Evolutionary conservation across 2,888 invertebrate species (phyloP), one percentile per base, ranked within the genome.

Genomic region (Thymelicus sylvestris): DNA sequence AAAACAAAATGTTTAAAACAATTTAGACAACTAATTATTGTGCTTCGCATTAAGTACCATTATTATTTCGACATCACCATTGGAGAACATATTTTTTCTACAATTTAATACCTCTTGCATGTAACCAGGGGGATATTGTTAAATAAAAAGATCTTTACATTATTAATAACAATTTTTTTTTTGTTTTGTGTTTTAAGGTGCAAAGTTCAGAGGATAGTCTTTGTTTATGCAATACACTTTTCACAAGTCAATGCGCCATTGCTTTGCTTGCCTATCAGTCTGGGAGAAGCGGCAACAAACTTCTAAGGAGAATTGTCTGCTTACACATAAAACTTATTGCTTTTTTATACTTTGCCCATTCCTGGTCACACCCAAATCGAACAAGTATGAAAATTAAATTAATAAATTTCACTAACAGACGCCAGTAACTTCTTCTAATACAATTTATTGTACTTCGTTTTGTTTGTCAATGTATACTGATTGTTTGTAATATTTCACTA

Each of bases 11-110:
- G 10, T 60, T 65, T 52, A 55, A 69, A 65, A 65, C 59, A 70
- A 65, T 70, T 70, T 71, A 47, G 38, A 68, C 24, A 71, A 69
- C 52, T 72, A 71, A 76, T 78, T 79, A 76, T 78, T 79, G 78
- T 79, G 78, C 78, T 78, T 74, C 63, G 74, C 76, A 75, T 78
- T 83, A 83, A 83, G 80, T 83, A 83, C 79, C 67, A 48, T 64
- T 63, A 65, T 65, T 19, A 61, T 62, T 48, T 44, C 65, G 38
- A 41, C 41, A 61, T 39, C 44, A 55, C 59, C 38, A 6, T 55
- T 7, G 24, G 52, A 31, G 38, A 50, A 65, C 59, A 39, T 19
- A 5, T 7, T 39, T n/a, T n/a, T n/a, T n/a, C n/a, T n/a, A n/a
- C n/a, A n/a, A 6, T 50, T 60, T 50, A n/a, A 13, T 13, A 24